phyloP scores from a whole-genome alignment of 2,797 vertebrate genomes.

The Chlorospingus flavigularis region DNA sequence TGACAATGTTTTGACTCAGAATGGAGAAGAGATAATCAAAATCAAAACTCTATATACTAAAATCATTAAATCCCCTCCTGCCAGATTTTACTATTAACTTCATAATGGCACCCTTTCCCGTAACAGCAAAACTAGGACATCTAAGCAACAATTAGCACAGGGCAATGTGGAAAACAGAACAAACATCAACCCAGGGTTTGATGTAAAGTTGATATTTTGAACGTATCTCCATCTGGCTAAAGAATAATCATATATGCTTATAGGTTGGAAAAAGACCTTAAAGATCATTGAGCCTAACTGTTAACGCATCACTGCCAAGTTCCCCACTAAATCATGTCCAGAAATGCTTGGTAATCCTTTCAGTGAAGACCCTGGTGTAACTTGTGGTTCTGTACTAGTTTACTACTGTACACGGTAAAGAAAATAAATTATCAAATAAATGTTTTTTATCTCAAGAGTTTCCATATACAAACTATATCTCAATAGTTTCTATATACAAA shows the following conservation, averaged over 20 bases:
- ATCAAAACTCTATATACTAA: background rate
- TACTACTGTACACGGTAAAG: background rate
- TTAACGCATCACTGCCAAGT: background rate
- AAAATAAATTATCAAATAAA: background rate
- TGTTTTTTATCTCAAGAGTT: background rate
- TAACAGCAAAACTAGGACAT: background rate
- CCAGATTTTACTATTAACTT: background rate
- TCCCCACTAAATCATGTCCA: background rate
- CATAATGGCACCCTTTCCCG: background rate
- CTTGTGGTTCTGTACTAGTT: background rate
- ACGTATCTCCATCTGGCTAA: background rate
- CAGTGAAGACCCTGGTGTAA: background rate
- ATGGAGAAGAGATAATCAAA: background rate
- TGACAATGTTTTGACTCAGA: background rate
- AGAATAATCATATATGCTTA: background rate
- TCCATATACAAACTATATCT: background rate
- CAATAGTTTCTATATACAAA: background rate
- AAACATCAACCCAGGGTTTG: background rate
- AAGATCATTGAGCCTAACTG: fast-evolving
- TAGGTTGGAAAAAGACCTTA: background rate
- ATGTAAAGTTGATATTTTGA: background rate
- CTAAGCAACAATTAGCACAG: background rate
- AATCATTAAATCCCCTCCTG: background rate
- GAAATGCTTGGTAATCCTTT: background rate
- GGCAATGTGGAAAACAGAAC: background rate